Conservation (phyloP, 2,888 invertebrate genomes). For the Mechanitis mazaeus region DNA sequence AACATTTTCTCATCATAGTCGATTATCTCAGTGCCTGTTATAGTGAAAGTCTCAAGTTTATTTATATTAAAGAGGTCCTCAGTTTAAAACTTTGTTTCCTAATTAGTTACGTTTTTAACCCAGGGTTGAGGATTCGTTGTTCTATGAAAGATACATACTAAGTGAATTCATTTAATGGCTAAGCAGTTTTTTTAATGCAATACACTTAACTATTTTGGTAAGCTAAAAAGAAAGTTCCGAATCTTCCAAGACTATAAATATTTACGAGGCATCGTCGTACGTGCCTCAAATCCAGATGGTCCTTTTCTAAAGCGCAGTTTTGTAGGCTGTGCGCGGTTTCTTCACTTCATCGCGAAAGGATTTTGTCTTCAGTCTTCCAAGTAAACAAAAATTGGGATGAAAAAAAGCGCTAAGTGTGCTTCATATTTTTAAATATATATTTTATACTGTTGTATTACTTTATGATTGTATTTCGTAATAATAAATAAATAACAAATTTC, state of each 20-base stretch:
- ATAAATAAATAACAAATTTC: no score
- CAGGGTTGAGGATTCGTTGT: no score
- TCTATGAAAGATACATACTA: not conserved
- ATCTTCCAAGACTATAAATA: conserved; percentile 42
- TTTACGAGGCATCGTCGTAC: conserved; percentile 46
- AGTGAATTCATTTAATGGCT: conserved; percentile 25
- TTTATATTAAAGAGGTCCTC: no score
- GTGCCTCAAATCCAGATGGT: conserved; percentile 37
- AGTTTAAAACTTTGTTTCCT: no score
- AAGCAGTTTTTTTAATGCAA: conserved; percentile 33
- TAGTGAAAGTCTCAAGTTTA: no score
- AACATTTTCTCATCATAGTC: conserved; percentile 3
- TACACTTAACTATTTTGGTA: conserved; percentile 36
- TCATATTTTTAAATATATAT: no score
- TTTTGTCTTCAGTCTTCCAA: conserved; percentile 9
- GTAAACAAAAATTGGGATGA: conserved; percentile 1
- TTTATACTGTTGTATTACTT: no score
- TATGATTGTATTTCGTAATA: no score
- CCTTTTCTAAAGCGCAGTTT: conserved; percentile 27
- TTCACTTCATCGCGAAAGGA: conserved; percentile 29
- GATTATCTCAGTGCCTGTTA: no score
- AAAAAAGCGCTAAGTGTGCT: not conserved
- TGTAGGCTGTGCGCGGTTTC: conserved; percentile 26
- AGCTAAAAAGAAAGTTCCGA: conserved; percentile 25
- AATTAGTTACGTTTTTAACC: no score